Base-by-base conservation (phyloP, 1,140 invertebrate species). In the Condylostylus longicornis region DNA sequence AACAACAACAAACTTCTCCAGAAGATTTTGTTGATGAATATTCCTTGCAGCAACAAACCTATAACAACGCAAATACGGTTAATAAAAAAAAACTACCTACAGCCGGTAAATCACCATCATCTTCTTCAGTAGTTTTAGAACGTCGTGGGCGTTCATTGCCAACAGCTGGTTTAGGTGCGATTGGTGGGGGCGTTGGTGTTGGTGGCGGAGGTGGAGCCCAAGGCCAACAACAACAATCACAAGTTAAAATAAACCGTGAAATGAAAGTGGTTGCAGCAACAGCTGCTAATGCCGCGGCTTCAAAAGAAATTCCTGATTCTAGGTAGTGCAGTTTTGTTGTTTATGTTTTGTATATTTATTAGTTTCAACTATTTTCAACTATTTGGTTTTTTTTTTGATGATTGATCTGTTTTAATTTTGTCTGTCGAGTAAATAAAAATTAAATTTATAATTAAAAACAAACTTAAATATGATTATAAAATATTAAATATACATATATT, bases 271-370 rank as follows among this genome's bases (percentile, higher is more conserved):
- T 15, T 15, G 12, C 31, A 41, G 37, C 53, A 39, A 42, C 50
- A 41, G 21, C 33, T 36, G 32, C 33, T 31, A 33, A 33, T 17
- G 19, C 42, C 35, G 28, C 46, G 43, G 51, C 55, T 42, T 56
- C 54, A 52, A 58, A 58, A 58, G 55, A 58, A 54, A 54, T 58
- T 45, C 54, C 54, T 40, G 54, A 58, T 50, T 52, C 56, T 59
- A 59, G 56, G 56, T 59, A 59, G 56, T 59, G 56, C 51, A 50
- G 22, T 19, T 36, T 36, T 36, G 19, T 14, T 30, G 5, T 31
- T 32, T 23, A 5, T 15, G 19, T 25, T 14, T 39, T 12, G 27
- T 44, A 42, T 37, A 34, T 47, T 42, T 28, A 33, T 32, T 33
- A 38, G 23, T 19, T 14, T 27, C 33, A 36, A 15, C 39, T 32